These are phyloP conservation scores for Actinernus sp. DNA, from an alignment of 92 coral and sea anemone species.

Conservation along the genomic window DNA sequence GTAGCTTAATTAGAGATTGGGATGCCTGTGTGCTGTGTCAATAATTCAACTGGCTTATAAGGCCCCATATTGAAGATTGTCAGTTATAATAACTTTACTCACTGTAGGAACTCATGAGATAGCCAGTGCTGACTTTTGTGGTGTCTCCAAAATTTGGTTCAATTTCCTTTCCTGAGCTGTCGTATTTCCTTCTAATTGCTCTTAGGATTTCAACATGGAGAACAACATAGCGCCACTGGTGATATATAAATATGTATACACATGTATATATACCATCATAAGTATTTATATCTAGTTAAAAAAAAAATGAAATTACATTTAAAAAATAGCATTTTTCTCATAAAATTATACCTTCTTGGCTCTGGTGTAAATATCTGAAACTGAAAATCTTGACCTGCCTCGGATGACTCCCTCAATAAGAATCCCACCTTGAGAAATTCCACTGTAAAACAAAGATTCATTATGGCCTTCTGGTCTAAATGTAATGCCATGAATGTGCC, in stretches of 20 bases:
- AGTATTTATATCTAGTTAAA: neutral
- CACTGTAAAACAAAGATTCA: neutral
- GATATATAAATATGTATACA: neutral
- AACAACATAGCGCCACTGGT: slow-evolving; percentile 86
- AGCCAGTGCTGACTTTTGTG: slow-evolving; percentile 94
- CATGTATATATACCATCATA: no score
- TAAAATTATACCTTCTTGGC: slow-evolving; percentile 50
- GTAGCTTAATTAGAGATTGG: no score
- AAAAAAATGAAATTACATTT: neutral
- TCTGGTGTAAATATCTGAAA: slow-evolving; percentile 66
- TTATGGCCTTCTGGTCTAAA: neutral
- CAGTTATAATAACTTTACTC: slow-evolving; percentile 15
- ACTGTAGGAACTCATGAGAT: slow-evolving; percentile 94
- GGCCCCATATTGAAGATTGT: no score
- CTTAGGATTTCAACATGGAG: slow-evolving; percentile 75
- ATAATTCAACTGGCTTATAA: no score
- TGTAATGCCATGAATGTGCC: no score
- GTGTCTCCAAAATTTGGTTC: slow-evolving; percentile 91
- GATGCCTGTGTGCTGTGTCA: no score
- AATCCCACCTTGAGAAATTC: slow-evolving; percentile 37
- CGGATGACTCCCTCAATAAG: slow-evolving; percentile 72
- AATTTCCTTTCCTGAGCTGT: slow-evolving; percentile 81
- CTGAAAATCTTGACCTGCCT: slow-evolving; percentile 66
- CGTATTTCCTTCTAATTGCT: slow-evolving; percentile 81
- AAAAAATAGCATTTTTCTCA: neutral